These are phyloP conservation scores for Callyntrura sp. DNA, from an alignment of 2,888 invertebrate genomes.

Conservation along the genomic window DNA sequence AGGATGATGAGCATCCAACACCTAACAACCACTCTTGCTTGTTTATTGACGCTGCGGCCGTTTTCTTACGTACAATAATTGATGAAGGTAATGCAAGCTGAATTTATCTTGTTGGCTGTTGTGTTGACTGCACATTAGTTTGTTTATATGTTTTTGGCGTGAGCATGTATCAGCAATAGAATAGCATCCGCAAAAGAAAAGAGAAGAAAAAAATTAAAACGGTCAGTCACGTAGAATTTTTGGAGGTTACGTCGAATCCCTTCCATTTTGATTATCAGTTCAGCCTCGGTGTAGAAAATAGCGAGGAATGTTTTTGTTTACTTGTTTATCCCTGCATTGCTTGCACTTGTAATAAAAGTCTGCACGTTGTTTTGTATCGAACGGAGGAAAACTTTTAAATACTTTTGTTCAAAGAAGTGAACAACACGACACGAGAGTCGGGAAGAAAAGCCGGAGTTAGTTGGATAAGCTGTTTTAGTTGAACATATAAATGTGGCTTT, in stretches of 20 bases:
- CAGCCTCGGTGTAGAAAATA: background rate
- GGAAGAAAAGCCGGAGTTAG: no score
- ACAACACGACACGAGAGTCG: background rate
- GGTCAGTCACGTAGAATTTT: background rate
- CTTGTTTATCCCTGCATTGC: background rate
- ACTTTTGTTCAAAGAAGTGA: background rate
- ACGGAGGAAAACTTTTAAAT: background rate
- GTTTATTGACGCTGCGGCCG: no score
- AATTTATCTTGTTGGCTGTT: constrained; percentile 14
- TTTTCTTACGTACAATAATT: background rate
- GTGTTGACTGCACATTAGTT: no score
- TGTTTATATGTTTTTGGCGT: constrained; percentile 3
- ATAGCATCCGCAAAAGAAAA: constrained; percentile 9
- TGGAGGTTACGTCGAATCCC: background rate
- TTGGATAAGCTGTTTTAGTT: no score
- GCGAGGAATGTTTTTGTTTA: background rate
- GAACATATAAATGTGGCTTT: background rate
- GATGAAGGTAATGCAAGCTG: background rate
- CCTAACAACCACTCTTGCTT: background rate
- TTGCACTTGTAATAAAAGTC: background rate
- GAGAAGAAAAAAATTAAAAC: background rate
- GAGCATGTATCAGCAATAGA: constrained; percentile 43
- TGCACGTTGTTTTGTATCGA: background rate
- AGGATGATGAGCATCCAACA: constrained; percentile 46
- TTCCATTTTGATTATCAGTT: background rate